Percentiles rank a stretch among this genome's conserved stretches.
These are phyloP conservation scores for Apodemia duryi DNA, from an alignment of 2,888 invertebrate genomes.

Conservation along the genomic window DNA sequence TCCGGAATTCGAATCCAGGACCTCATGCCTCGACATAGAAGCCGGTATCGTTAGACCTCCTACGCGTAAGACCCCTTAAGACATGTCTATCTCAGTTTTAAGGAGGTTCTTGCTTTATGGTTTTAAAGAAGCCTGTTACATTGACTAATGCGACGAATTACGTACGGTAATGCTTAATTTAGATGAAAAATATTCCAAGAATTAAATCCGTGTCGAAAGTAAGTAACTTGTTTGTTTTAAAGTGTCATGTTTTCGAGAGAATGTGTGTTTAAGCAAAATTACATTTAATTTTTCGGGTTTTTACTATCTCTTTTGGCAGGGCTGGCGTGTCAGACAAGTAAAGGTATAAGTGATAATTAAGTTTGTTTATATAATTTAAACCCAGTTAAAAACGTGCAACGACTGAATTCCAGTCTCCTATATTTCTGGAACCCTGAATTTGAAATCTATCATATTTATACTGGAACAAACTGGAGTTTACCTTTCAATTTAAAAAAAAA, in stretches of 20 bases:
- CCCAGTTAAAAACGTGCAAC: no score
- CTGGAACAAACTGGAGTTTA: no score
- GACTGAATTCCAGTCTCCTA: no score
- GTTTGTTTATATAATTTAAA: neutral
- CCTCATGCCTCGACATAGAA: no score
- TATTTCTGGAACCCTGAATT: no score
- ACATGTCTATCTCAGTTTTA: neutral
- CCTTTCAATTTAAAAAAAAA: no score
- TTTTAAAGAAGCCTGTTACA: conserved; percentile 5
- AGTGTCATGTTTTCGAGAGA: conserved; percentile 6
- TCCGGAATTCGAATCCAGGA: no score
- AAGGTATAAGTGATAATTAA: neutral
- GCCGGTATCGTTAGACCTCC: no score
- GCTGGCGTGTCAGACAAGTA: neutral
- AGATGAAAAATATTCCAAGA: conserved; percentile 8
- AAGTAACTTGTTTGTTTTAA: conserved; percentile 8
- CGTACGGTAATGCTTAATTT: conserved; percentile 6
- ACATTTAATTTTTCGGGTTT: conserved; percentile 6
- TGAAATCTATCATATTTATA: no score
- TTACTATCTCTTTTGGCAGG: neutral
- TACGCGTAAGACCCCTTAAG: neutral
- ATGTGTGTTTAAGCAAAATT: conserved; percentile 11
- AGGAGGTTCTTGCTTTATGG: neutral
- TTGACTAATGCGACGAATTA: conserved; percentile 11
- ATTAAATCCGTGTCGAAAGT: neutral